phyloP scores from a whole-genome alignment of 2,888 invertebrate genomes.

The Neoaliturus tenellus region DNA sequence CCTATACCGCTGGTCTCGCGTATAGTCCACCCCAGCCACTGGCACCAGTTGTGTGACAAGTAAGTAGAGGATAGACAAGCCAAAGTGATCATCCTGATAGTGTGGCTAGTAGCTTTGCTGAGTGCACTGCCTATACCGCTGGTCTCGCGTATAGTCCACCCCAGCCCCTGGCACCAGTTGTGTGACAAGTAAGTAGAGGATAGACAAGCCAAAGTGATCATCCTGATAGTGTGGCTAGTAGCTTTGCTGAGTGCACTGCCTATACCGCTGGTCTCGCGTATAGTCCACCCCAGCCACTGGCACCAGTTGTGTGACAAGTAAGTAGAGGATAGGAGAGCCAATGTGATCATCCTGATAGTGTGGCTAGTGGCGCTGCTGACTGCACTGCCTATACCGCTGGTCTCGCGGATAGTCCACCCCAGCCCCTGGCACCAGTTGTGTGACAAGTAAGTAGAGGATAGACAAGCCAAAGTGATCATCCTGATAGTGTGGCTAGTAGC shows the following conservation, averaged over 20 bases:
- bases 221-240: conserved; percentile 83
- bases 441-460: conserved; percentile 70
- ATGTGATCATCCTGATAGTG: conserved; percentile 81
- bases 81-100: no score
- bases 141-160: no score
- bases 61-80: no score
- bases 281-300: conserved; percentile 79
- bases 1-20: no score
- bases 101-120: no score
- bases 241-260: conserved; percentile 89
- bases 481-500: conserved; percentile 85
- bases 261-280: conserved; percentile 84
- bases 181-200: no score
- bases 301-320: conserved; percentile 71
- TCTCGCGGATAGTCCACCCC: conserved; percentile 82
- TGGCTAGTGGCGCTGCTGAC: conserved; percentile 87
- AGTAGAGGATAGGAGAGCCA: no score
- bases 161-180: no score
- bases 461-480: conserved; percentile 82
- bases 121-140: no score
- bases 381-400: conserved; percentile 87
- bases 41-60: no score
- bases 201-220: conserved; percentile 81
- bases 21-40: no score
- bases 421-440: conserved; percentile 75